Conservation (phyloP, 2,797 vertebrate genomes). For the Perodicticus potto region DNA sequence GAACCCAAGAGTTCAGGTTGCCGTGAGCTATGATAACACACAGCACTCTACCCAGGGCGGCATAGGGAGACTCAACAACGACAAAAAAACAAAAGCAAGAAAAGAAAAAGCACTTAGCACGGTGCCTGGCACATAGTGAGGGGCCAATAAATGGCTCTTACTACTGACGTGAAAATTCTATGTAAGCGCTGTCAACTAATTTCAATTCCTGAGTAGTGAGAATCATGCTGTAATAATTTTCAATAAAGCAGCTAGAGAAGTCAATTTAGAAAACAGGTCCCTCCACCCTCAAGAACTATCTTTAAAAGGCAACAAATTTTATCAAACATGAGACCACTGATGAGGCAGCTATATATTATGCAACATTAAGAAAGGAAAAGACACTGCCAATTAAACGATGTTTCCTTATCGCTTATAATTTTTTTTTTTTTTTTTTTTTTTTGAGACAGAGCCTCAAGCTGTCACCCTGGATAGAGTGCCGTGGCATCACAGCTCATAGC, state of each 20-base stretch:
- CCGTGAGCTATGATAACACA: too few relatives aligned
- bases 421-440: background rate
- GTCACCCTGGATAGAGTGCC: too few relatives aligned
- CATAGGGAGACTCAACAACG: too few relatives aligned
- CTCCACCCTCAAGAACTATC: background rate
- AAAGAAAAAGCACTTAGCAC: background rate
- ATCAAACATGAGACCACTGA: background rate
- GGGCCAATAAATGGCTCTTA: background rate
- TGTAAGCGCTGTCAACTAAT: background rate
- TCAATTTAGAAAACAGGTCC: background rate
- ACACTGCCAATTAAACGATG: background rate
- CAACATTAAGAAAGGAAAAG: background rate
- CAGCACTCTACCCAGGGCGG: too few relatives aligned
- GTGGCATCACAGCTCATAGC: too few relatives aligned
- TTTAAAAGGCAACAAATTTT: constrained; percentile 33
- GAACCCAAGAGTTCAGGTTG: too few relatives aligned
- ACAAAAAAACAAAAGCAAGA: too few relatives aligned
- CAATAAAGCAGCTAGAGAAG: background rate
- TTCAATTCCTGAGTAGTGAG: background rate
- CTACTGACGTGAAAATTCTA: background rate
- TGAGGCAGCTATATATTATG: background rate
- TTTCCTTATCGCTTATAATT: background rate
- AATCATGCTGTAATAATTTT: background rate
- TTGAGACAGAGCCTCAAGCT: too few relatives aligned
- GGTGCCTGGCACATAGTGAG: background rate